Evolutionary conservation across 1,140 invertebrate species (phyloP), one percentile per base, ranked within the genome.

Genomic region (Druon quercuslanigerum): DNA sequence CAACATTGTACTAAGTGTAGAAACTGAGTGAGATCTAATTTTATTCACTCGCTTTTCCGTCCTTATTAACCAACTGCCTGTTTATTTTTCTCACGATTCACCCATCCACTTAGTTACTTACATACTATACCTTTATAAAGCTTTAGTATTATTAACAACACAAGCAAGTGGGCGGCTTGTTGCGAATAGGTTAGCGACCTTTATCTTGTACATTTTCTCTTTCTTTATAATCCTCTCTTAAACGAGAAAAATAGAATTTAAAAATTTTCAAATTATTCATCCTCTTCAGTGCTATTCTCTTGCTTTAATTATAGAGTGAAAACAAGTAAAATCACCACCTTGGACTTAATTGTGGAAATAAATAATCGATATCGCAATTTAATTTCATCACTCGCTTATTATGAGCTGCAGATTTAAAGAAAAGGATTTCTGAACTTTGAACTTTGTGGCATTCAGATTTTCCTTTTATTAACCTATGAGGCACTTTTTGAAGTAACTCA

Each of bases 311-410:
- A 33, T 13, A 14, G 25, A 66, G 25, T 33, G 5, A 33, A 33
- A 33, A 3, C 25, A 33, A 4, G 40, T 20, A 66, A 66, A 66
- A 66, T 66, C 40, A 66, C 57, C 40, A 25, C 20, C 57, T 66
- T 66, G 57, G 57, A 66, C 57, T 66, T 66, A 66, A 66, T 66
- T 66, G 57, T 66, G 57, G 13, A 66, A 66, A 66, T 66, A 66
- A 66, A 66, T 66, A 66, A 66, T 13, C 40, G 57, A 14, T 54
- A 17, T 54, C 17, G 51, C 51, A 54, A 17, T 12, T 25, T 66
- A 40, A 66, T 66, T 66, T 66, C 57, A 66, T 66, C 25, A 66
- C 12, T 66, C 25, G 2, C 5, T 40, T 66, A 6, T 33, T 66
- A 56, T 56, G n/a, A 54, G 51, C 51, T n/a, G 20, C 12, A 56